Conservation (phyloP, 1,140 invertebrate species). For the Tetramorium alpestre region DNA sequence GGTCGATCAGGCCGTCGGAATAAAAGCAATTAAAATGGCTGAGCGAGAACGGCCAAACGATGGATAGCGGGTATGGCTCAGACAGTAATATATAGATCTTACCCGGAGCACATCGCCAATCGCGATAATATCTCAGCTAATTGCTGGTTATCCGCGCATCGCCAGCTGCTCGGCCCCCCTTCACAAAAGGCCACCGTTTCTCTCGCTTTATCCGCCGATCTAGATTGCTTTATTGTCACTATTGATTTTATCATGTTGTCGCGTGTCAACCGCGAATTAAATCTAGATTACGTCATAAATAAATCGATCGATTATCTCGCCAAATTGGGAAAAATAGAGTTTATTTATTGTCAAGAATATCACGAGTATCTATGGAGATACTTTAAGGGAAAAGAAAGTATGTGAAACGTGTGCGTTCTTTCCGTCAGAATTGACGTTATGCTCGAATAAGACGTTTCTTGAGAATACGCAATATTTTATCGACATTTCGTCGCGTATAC, state of each 20-base stretch:
- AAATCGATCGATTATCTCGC: conserved; percentile 21
- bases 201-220: neutral
- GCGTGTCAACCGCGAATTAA: conserved; percentile 24
- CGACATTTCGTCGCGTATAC: neutral
- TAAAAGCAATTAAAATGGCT: conserved; percentile 48
- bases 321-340: neutral
- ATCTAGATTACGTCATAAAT: neutral
- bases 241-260: conserved; percentile 23
- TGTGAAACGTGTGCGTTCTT: neutral
- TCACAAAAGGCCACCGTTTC: conserved; percentile 5
- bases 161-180: conserved; percentile 21
- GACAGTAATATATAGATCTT: conserved; percentile 68
- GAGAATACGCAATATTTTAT: neutral
- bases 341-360: neutral
- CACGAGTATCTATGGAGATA: no score
- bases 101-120: conserved; percentile 48
- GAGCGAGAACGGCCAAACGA: neutral
- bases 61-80: neutral
- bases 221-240: conserved; percentile 42
- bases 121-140: conserved; percentile 71
- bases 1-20: conserved; percentile 14
- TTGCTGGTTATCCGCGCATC: conserved; percentile 65
- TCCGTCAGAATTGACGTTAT: neutral
- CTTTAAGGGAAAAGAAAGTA: neutral
- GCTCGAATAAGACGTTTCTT: neutral